Evolutionary conservation across 1,140 invertebrate species (phyloP), one percentile per base, ranked within the genome.

Genomic region (Hycleus phaleratus): DNA sequence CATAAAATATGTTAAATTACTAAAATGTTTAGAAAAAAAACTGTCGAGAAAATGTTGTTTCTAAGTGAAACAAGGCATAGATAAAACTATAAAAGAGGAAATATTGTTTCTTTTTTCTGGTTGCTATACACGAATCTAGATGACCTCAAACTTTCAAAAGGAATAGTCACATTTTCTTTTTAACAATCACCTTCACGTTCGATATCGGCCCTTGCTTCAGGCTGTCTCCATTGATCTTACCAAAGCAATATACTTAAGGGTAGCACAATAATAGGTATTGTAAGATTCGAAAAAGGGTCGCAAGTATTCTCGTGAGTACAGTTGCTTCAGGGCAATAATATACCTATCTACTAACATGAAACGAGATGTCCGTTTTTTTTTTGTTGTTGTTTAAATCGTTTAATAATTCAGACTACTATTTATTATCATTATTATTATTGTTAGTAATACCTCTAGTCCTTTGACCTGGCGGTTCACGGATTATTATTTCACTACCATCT

Each of bases 401-500:
- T 10, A 39, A 7, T 39, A 39, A 39, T 10, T 39, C 6, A 10
- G 38, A 39, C 10, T 39, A 39, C 38, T 2, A 39, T 39, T 39
- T 39, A 39, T 7, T 39, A 39, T 39, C 6, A 39, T 39, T 39
- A 7, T 39, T 39, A 39, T 7, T 11, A 7, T 42, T 42, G 10
- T 42, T 42, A 26, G n/a, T 25, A 49, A 56, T 64, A 70, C 69
- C 65, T 66, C 54, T 63, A 12, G 61, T 63, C 56, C 66, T 65
- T 25, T 46, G 43, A 46, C 63, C 65, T 24, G 60, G 18, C 11
- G 68, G 66, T 39, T 72, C 69, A 46, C 63, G 64, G 42, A 92
- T 81, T 25, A 89, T 81, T 61, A 95, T 90, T 63, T 90, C 85
- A 59, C 79, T 79, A 46, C 85, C 85, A 73, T 93, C 90, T 77